phyloP scores from a whole-genome alignment of 2,113 vertebrate species.

The Chrysochloris asiatica region DNA sequence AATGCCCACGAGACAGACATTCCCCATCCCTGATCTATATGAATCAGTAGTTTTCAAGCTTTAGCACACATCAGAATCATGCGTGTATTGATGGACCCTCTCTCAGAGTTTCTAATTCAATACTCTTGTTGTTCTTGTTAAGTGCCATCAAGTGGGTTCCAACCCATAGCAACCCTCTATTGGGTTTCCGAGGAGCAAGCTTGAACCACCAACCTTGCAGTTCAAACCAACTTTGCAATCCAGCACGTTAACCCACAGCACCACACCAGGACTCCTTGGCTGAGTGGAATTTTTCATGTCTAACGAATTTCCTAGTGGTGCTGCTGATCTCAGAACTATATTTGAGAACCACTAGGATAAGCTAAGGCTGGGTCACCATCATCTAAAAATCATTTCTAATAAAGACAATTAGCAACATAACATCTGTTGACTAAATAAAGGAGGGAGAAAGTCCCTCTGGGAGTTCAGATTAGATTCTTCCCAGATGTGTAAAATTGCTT shows the following conservation, averaged over 20 bases:
- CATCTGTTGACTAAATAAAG: constrained; percentile 55
- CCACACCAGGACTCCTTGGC: too few species aligned
- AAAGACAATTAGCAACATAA: constrained; percentile 45
- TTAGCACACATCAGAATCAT: background rate
- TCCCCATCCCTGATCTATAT: too few species aligned
- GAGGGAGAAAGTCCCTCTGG: constrained; percentile 48
- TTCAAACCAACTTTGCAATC: too few species aligned
- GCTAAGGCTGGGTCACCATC: background rate
- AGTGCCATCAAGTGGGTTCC: too few species aligned
- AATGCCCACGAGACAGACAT: too few species aligned
- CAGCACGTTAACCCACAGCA: too few species aligned
- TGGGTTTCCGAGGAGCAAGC: too few species aligned
- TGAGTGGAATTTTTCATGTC: background rate
- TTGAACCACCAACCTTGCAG: too few species aligned
- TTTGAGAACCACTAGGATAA: background rate
- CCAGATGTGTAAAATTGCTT: constrained; percentile 60
- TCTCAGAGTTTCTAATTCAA: background rate
- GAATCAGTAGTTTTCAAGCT: background rate
- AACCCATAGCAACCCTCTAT: too few species aligned
- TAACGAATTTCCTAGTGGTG: background rate
- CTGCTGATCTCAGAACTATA: background rate
- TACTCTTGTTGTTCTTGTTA: too few species aligned
- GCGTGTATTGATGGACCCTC: background rate
- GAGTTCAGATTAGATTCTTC: constrained; percentile 47
- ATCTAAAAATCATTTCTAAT: constrained; percentile 7